Base-by-base conservation (phyloP, 2,888 invertebrate genomes). In the Crocallis elinguaria region DNA sequence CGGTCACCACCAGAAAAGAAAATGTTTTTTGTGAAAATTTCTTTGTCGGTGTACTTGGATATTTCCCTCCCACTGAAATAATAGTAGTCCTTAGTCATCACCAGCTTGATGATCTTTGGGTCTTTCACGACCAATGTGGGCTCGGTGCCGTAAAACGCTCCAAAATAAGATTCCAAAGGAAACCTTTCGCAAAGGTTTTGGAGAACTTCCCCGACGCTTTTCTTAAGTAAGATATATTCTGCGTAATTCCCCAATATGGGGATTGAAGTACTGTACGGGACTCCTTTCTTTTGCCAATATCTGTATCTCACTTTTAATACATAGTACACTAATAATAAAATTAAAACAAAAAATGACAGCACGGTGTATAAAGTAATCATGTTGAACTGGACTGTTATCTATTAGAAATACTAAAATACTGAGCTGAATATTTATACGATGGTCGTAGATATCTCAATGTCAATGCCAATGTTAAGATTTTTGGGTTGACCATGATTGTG, bases 71-170 rank as follows among this genome's bases (percentile, higher is more conserved):
- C 73, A 44, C 67, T 84, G 63, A 86, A 87, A 69, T 72, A 83
- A 49, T 82, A 83, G 60, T 81, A 86, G 41, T 87, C 84, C 43
- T 83, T 84, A 0, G 79, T 75, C 53, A 79, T 57, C 2, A 87
- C 67, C 0, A 75, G 60, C 38, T 84, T 87, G 13, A 86, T 61
- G 1, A 83, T 29, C 1, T 79, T 75, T 1, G 80, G 85, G 37
- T 86, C 82, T 61, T 79, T 72, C 1, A 86, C 53, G 16, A 87
- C 66, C n/a, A 84, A 74, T 0, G 77, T 68, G 0, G 87, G 86
- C 36, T 85, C 81, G 0, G 82, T 83, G 1, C 85, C 86, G 17
- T 72, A 83, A 49, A 69, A 87, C 0, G 76, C 75, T 0, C 88
- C 88, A 1, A 88, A 51, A 42, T 75, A 77, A 0, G 86, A 81